Evolutionary conservation across 2,888 invertebrate genomes (phyloP).

Genomic region (Pandemis heparana): DNA sequence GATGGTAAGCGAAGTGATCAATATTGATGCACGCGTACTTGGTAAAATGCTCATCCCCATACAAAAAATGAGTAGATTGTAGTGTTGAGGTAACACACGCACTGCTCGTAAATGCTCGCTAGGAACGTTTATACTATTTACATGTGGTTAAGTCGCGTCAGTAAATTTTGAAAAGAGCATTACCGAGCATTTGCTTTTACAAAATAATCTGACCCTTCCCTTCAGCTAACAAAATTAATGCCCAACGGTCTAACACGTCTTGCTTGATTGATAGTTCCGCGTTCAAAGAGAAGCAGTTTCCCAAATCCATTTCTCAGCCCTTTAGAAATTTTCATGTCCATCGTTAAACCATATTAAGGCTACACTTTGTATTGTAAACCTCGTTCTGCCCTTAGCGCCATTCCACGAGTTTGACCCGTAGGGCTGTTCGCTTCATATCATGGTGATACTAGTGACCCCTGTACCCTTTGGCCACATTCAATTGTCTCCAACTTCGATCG

Average conservation of each 20-base stretch:
- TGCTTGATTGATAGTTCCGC: neutral
- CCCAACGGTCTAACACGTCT: neutral
- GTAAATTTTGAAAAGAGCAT: no score
- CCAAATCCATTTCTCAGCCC: neutral
- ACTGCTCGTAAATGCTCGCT: no score
- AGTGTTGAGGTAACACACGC: no score
- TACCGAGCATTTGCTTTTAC: neutral
- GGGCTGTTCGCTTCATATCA: slow-evolving; percentile 43
- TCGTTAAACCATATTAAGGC: slow-evolving; percentile 48
- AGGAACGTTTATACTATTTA: no score
- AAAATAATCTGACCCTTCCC: neutral
- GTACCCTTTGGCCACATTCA: slow-evolving; percentile 2
- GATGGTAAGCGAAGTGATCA: no score
- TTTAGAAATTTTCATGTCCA: slow-evolving; percentile 41
- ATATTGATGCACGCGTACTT: no score
- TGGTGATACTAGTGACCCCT: slow-evolving; percentile 27
- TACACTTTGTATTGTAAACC: slow-evolving; percentile 56
- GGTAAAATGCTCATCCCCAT: no score
- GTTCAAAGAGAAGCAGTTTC: slow-evolving; percentile 1
- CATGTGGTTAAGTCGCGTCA: no score
- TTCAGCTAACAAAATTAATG: neutral
- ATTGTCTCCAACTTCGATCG: slow-evolving; percentile 7
- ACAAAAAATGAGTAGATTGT: no score
- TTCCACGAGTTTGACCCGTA: slow-evolving; percentile 63
- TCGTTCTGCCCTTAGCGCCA: slow-evolving; percentile 51